These are phyloP conservation scores for Fregetta grallaria DNA, from an alignment of 2,113 vertebrate species.

Conservation along the genomic window DNA sequence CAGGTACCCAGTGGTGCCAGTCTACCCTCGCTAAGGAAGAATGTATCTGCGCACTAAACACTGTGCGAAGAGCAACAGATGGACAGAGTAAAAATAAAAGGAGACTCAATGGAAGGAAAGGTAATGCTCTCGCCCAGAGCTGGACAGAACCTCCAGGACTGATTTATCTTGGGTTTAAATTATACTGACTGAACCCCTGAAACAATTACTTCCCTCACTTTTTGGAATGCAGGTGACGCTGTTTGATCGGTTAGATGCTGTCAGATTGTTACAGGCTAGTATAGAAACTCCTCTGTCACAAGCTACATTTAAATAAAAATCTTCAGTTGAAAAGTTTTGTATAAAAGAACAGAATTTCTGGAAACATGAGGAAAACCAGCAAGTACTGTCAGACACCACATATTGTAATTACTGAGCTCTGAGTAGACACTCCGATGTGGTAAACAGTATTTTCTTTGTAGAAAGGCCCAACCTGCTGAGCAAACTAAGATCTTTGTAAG, in stretches of 20 bases:
- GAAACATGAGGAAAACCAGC: neutral
- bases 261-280: neutral
- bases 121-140: neutral
- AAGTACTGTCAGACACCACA: neutral
- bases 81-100: neutral
- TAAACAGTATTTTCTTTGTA: neutral
- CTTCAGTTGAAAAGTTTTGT: neutral
- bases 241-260: neutral
- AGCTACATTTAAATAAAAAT: neutral
- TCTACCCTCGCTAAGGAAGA: neutral
- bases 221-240: neutral
- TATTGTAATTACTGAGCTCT: neutral
- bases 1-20: neutral
- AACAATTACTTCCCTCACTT: neutral
- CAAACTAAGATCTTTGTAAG: slow-evolving; percentile 13
- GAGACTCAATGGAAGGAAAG: neutral
- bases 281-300: neutral
- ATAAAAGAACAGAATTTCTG: neutral
- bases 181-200: neutral
- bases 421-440: neutral
- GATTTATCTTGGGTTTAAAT: neutral
- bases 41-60: neutral
- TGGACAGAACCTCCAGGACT: neutral
- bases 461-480: slow-evolving; percentile 9
- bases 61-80: neutral